Percentiles rank a stretch among this genome's conserved stretches.
phyloP scores from a whole-genome alignment of 2,113 vertebrate genomes.

The Ibidorhyncha struthersii region DNA sequence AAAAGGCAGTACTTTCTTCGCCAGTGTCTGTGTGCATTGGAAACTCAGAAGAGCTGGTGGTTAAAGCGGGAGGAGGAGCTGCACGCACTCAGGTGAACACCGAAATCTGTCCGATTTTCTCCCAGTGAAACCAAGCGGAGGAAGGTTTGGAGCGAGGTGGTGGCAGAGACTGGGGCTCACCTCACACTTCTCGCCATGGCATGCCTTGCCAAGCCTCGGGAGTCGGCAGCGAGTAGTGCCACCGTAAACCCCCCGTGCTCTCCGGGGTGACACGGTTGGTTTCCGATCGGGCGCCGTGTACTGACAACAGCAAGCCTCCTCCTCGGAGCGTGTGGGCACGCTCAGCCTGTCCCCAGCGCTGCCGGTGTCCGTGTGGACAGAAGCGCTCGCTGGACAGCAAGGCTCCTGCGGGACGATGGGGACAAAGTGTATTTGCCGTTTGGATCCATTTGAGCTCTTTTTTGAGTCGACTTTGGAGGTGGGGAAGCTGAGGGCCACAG shows the following conservation, averaged over 20 bases:
- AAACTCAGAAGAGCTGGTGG: not conserved
- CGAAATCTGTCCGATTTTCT: not conserved
- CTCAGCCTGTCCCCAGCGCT: no score
- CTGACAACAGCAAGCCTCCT: not conserved
- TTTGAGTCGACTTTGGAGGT: fast-evolving
- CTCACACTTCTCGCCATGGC: not conserved
- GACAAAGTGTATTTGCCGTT: not conserved
- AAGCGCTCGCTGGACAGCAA: no score
- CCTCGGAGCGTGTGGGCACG: not conserved
- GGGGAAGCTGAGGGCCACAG: not conserved
- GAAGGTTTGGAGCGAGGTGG: not conserved
- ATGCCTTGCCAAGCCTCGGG: not conserved
- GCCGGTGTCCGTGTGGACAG: no score
- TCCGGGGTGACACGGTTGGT: not conserved
- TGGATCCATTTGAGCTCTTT: not conserved
- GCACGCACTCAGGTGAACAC: not conserved
- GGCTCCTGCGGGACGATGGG: fast-evolving
- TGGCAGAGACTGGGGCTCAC: not conserved
- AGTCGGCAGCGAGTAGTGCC: not conserved
- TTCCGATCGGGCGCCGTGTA: no score
- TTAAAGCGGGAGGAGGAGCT: not conserved
- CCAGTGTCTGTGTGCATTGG: not conserved
- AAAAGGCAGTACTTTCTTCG: not conserved
- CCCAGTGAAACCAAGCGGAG: not conserved
- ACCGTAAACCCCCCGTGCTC: not conserved